A percentile compares a stretch with the other conserved stretches of the same genome.
phyloP scores from a whole-genome alignment of 2,113 vertebrate species.

The Cariama cristata region DNA sequence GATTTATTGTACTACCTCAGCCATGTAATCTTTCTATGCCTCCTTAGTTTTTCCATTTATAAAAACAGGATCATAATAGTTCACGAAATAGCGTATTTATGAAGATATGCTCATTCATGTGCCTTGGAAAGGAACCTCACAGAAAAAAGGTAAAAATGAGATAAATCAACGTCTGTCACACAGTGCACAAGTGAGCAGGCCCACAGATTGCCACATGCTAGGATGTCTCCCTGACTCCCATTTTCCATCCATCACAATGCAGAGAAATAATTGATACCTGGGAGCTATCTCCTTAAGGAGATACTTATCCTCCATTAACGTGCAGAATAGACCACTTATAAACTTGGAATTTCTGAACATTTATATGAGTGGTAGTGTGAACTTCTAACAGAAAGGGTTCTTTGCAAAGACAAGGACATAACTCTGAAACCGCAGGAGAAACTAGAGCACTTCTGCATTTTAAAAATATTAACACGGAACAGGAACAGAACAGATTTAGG shows the following conservation, averaged over 20 bases:
- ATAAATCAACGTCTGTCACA: conserved; percentile 1
- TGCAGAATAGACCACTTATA: background rate
- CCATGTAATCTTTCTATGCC: background rate
- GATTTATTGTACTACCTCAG: background rate
- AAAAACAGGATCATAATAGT: background rate
- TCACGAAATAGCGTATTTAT: background rate
- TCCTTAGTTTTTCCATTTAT: background rate
- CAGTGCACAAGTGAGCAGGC: background rate
- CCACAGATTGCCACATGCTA: background rate
- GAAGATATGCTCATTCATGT: background rate
- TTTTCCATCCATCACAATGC: background rate
- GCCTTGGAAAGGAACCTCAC: background rate
- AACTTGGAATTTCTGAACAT: background rate
- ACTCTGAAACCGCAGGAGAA: background rate
- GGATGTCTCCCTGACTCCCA: background rate
- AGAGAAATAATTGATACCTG: background rate
- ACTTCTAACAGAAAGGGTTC: background rate
- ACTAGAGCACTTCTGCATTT: conserved; percentile 11
- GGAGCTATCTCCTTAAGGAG: background rate
- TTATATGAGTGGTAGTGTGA: background rate
- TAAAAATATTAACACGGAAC: background rate
- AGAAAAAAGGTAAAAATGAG: background rate
- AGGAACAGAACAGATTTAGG: background rate
- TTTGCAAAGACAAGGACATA: background rate
- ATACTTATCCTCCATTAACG: background rate